Conservation (phyloP, 2,888 invertebrate species). For the Beris morrisii region DNA sequence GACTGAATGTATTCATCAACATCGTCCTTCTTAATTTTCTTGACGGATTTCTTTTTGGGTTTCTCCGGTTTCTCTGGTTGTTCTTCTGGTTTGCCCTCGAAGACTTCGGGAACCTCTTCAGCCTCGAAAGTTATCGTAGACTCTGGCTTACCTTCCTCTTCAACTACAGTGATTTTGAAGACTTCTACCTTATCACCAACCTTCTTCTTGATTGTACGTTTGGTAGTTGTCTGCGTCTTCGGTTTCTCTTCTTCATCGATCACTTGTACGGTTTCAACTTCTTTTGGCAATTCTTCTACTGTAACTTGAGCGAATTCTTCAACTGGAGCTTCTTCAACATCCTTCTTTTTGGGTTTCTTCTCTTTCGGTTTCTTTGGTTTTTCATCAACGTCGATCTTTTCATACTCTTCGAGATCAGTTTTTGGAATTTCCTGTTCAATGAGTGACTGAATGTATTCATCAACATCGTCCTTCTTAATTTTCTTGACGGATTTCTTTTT, state of each 20-base stretch:
- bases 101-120: conserved; percentile 51
- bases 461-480: conserved; percentile 50
- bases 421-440: conserved; percentile 55
- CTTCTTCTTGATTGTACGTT: conserved; percentile 53
- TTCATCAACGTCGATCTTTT: conserved; percentile 47
- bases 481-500: conserved; percentile 47
- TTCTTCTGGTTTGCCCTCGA: conserved; percentile 41
- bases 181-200: conserved; percentile 55
- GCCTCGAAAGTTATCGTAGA: conserved; percentile 55
- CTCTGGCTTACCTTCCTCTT: conserved; percentile 54
- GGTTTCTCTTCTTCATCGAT: conserved; percentile 48
- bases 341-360: conserved; percentile 40
- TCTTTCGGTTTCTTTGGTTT: conserved; percentile 15
- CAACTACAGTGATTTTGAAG: conserved; percentile 53
- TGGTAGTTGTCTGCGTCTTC: conserved; percentile 49
- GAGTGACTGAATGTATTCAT: conserved; percentile 53
- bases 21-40: conserved; percentile 47
- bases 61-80: conserved; percentile 44
- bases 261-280: conserved; percentile 53
- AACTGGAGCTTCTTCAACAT: conserved; percentile 44
- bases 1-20: conserved; percentile 50
- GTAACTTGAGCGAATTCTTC: conserved; percentile 40
- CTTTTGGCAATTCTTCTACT: conserved; percentile 53
- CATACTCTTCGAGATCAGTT: conserved; percentile 54
- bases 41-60: conserved; percentile 49